Percentiles rank a stretch among this genome's conserved stretches.
Evolutionary conservation across 1,140 invertebrate species (phyloP).

Genomic region (Anagrus nilaparvatae): DNA sequence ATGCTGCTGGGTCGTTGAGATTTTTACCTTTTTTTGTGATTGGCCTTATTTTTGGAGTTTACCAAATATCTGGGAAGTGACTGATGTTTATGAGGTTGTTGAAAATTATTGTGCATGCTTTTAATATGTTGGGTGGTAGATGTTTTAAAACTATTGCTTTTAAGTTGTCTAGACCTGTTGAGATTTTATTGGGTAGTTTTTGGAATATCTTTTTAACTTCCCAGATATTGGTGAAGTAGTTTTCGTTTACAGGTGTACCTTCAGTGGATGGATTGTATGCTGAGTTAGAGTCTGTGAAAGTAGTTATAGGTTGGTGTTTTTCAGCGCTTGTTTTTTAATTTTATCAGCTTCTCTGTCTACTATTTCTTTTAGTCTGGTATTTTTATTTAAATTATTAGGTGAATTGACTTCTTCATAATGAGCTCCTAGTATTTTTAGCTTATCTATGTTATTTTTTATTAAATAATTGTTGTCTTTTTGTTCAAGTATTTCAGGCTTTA

Average conservation of each 20-base stretch:
- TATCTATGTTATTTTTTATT: slow-evolving; percentile 1
- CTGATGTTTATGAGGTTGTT: slow-evolving; percentile 13
- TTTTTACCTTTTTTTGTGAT: slow-evolving; percentile 20
- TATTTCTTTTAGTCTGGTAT: neutral
- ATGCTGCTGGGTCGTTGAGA: slow-evolving; percentile 8
- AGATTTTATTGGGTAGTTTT: slow-evolving; percentile 16
- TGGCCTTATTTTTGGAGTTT: slow-evolving; percentile 18
- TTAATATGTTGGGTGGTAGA: slow-evolving; percentile 4
- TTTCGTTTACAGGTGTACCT: neutral
- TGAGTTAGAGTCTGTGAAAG: slow-evolving; percentile 13
- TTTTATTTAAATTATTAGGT: slow-evolving; percentile 1
- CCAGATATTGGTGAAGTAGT: neutral
- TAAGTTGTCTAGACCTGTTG: slow-evolving; percentile 12
- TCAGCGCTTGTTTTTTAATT: slow-evolving; percentile 1
- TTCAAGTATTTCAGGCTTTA: neutral
- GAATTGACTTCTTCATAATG: slow-evolving; percentile 8
- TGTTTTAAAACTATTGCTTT: slow-evolving; percentile 13
- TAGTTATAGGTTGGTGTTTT: slow-evolving; percentile 1
- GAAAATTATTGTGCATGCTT: slow-evolving; percentile 3
- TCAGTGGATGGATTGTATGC: slow-evolving; percentile 5
- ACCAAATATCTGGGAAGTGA: slow-evolving; percentile 17
- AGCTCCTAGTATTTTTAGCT: slow-evolving; percentile 6
- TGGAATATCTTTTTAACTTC: slow-evolving; percentile 10
- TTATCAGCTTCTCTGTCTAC: too few relatives aligned
- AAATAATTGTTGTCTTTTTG: slow-evolving; percentile 6